Base-by-base conservation (phyloP, 2,113 vertebrate species). In the Ciconia maguari region DNA sequence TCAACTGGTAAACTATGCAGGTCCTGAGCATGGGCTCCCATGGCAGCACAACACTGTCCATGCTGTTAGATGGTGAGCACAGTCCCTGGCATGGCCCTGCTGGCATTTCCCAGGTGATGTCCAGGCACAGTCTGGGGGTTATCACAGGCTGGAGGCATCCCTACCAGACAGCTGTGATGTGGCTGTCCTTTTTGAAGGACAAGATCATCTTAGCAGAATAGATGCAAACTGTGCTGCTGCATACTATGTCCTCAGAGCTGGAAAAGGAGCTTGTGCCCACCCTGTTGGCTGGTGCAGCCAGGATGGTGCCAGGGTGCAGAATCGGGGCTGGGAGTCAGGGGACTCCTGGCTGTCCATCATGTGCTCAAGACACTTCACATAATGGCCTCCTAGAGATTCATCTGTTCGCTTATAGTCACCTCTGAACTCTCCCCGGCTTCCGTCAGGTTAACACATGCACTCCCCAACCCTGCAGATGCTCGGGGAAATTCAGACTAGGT, bases 41-140 rank as follows among this genome's bases (percentile, higher is more conserved):
- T 0, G 1, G 51, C 81, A 68, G 32, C 48, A 24, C 15, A 4
- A 5, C 26, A 11, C 27, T 36, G 34, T 36, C 38, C 1, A 2
- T 77, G 30, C 13, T 55, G 22, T 19, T 19, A 21, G 13, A 24
- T 16, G 12, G 32, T 22, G 55, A 69, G 15, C 66, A 61, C 51
- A 29, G 57, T 7, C 18, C 55, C 36, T 16, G 34, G 18, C 16
- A 21, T 5, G 25, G 19, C 24, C 44, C 49, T 49, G 0, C 21
- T 58, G 65, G 51, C 16, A 34, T 78, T 75, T 80, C 15, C 26
- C 55, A 69, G 34, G 52, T 41, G 55, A 57, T 54, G 25, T 13
- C 25, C 36, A 51, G 62, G 46, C 15, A 65, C 13, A 32, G 0
- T 70, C 4, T 58, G 25, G 49, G 42, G 8, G 4, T 57, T 90